Percentiles rank a stretch among this genome's conserved stretches.
Evolutionary conservation across 2,113 vertebrate genomes (phyloP).

Genomic region (Cyphomyrus plagiostoma): DNA sequence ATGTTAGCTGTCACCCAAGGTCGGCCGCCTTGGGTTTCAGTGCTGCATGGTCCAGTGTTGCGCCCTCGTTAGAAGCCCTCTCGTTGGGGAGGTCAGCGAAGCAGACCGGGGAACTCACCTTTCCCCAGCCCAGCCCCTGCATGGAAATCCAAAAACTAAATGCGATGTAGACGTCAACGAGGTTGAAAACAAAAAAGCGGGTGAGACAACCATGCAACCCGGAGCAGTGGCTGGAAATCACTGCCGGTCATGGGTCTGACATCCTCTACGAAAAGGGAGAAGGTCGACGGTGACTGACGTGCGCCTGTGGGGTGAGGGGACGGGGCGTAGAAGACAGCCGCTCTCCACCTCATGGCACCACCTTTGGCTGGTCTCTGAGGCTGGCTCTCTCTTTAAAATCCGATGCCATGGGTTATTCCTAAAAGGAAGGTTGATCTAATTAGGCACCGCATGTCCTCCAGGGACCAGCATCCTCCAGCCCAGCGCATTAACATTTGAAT

Average conservation of each 20-base stretch:
- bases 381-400: background rate
- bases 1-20: conserved; percentile 10
- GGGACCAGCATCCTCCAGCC: background rate
- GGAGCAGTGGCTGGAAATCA: background rate
- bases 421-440: conserved; percentile 14
- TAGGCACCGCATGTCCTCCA: background rate
- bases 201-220: background rate
- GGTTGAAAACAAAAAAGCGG: background rate
- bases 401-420: background rate
- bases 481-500: conserved; percentile 13
- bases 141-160: background rate
- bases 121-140: background rate
- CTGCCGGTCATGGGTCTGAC: background rate
- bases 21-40: background rate
- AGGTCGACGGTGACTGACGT: background rate
- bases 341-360: background rate
- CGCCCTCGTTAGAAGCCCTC: background rate
- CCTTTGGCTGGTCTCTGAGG: no score
- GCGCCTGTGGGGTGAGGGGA: no score
- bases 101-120: background rate
- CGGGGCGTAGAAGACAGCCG: background rate
- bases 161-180: background rate
- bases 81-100: background rate
- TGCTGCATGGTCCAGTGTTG: background rate
- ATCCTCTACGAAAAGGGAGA: background rate